phyloP scores from a whole-genome alignment of 2,113 vertebrate genomes.

The Panurus biarmicus region DNA sequence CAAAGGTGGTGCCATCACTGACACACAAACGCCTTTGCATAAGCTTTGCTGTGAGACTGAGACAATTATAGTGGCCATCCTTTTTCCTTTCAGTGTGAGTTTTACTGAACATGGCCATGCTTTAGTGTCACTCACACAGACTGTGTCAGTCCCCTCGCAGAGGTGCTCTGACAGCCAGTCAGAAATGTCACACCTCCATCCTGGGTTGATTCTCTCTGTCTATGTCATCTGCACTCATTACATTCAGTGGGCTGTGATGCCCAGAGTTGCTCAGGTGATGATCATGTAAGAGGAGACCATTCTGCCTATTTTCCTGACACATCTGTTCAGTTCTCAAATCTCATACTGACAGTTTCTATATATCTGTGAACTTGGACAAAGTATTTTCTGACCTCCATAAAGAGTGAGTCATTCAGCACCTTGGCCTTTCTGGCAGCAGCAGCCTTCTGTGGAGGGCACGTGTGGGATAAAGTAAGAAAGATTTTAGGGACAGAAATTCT shows the following conservation, averaged over 20 bases:
- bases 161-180: background rate
- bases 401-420: background rate
- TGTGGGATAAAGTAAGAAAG: background rate
- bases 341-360: background rate
- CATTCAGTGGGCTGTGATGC: background rate
- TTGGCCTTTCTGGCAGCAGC: background rate
- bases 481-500: background rate
- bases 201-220: background rate
- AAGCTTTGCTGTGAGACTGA: background rate
- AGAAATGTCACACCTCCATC: background rate
- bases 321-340: background rate
- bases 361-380: background rate
- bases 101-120: background rate
- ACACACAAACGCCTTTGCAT: background rate
- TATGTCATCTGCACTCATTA: background rate
- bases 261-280: background rate
- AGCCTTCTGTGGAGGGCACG: background rate
- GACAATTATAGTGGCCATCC: background rate
- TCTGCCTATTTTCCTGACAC: background rate
- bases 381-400: background rate
- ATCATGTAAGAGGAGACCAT: background rate
- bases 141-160: background rate
- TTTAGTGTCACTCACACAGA: fast-evolving
- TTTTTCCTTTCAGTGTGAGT: background rate
- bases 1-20: background rate